These are phyloP conservation scores for Pseudorhombus dupliciocellatus DNA, from an alignment of 2,113 vertebrate species.

Conservation along the genomic window DNA sequence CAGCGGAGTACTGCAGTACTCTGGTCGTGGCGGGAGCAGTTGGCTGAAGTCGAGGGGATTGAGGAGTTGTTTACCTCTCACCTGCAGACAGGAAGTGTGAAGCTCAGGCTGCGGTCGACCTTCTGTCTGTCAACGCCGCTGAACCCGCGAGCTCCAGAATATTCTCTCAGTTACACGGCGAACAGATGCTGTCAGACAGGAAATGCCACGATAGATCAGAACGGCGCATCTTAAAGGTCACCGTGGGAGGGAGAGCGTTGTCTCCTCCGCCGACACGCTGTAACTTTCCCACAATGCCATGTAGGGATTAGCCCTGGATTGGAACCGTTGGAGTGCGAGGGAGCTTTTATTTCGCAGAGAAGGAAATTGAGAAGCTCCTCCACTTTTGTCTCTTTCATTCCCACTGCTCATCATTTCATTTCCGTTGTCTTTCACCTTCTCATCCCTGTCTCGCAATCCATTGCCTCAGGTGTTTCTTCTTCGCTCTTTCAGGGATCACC, in stretches of 20 bases:
- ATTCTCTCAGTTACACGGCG: no score
- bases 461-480: conserved; percentile 16
- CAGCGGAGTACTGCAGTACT: no score
- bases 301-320: neutral
- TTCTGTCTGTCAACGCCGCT: neutral
- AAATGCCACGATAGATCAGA: conserved; percentile 20
- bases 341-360: no score
- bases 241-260: no score
- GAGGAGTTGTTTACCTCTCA: neutral
- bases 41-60: neutral
- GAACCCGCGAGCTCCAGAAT: neutral
- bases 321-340: no score
- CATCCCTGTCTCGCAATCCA: no score
- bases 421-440: no score
- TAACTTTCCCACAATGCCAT: conserved; percentile 21
- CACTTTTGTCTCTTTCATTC: no score
- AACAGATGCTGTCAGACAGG: conserved; percentile 18
- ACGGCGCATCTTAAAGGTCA: conserved; percentile 39
- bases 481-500: conserved; percentile 13
- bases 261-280: neutral
- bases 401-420: neutral
- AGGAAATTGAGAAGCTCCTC: no score
- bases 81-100: neutral
- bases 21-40: neutral
- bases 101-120: neutral